A percentile compares a stretch with the other conserved stretches of the same genome.
Evolutionary conservation across 2,797 vertebrate genomes (phyloP).

Genomic region (Gymnoscopelus braueri): DNA sequence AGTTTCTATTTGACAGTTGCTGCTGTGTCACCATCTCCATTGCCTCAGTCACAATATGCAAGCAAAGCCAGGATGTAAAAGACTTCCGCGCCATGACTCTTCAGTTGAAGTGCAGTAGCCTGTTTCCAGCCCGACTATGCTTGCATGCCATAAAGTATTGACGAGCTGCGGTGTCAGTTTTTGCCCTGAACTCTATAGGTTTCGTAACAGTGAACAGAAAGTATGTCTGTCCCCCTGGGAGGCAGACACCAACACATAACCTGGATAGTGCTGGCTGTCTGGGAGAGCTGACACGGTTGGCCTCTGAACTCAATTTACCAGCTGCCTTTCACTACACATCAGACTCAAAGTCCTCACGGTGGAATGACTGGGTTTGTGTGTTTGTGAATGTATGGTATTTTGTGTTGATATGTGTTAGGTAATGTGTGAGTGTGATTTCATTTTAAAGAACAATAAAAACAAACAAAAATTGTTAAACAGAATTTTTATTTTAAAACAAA

Average conservation of each 20-base stretch:
- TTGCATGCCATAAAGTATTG: constrained; percentile 62
- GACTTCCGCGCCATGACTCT: constrained; percentile 12
- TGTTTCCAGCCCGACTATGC: constrained; percentile 29
- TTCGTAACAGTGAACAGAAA: constrained; percentile 55
- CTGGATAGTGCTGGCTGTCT: constrained; percentile 59
- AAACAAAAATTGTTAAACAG: background rate
- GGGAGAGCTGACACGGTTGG: constrained; percentile 60
- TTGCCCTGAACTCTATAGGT: constrained; percentile 34
- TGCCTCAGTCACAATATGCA: background rate
- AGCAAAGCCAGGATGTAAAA: background rate
- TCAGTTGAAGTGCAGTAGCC: constrained; percentile 23
- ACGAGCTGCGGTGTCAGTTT: constrained; percentile 44
- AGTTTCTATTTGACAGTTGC: too few relatives aligned
- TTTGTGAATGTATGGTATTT: constrained; percentile 17
- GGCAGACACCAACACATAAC: constrained; percentile 63
- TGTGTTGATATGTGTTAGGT: constrained; percentile 28
- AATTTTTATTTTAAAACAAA: background rate
- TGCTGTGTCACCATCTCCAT: background rate
- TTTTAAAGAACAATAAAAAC: background rate
- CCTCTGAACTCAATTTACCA: constrained; percentile 62
- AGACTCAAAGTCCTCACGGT: constrained; percentile 62
- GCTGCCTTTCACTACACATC: constrained; percentile 71
- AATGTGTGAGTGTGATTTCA: constrained; percentile 20
- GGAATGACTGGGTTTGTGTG: constrained; percentile 23
- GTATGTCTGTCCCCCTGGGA: constrained; percentile 59